Evolutionary conservation across 2,797 vertebrate genomes (phyloP).

Genomic region (Tragelaphus oryx): DNA sequence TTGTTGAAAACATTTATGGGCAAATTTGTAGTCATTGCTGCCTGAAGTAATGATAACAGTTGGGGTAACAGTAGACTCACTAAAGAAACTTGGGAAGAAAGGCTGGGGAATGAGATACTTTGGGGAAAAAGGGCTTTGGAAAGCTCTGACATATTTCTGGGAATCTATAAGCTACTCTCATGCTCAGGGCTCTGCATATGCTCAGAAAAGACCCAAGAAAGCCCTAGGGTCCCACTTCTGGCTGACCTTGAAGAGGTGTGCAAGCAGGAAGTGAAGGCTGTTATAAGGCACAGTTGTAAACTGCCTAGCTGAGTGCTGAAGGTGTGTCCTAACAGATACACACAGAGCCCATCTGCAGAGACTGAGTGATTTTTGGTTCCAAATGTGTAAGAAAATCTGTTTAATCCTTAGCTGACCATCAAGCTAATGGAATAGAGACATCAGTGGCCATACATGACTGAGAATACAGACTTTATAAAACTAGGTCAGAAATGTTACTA

Average conservation of each 20-base stretch:
- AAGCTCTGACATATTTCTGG: not conserved
- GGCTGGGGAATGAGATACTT: not conserved
- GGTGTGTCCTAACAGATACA: not conserved
- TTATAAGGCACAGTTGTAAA: not conserved
- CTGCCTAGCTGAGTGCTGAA: not conserved
- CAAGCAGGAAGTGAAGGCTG: not conserved
- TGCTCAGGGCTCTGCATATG: not conserved
- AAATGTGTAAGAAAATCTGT: not conserved
- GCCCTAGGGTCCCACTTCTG: not conserved
- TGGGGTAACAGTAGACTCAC: not conserved
- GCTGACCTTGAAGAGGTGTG: not conserved
- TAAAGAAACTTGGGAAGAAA: not conserved
- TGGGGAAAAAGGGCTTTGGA: not conserved
- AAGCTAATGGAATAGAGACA: not conserved
- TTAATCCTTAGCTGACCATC: not conserved
- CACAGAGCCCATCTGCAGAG: not conserved
- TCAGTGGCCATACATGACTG: not conserved
- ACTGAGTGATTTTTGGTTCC: not conserved
- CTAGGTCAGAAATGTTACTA: not conserved
- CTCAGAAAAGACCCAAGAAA: not conserved
- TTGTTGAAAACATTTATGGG: not conserved
- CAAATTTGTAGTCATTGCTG: not conserved
- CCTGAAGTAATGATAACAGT: not conserved
- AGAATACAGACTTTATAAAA: not conserved
- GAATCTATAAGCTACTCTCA: not conserved